Base-by-base conservation (phyloP, 2,888 invertebrate species). In the Antheraea assamensis region DNA sequence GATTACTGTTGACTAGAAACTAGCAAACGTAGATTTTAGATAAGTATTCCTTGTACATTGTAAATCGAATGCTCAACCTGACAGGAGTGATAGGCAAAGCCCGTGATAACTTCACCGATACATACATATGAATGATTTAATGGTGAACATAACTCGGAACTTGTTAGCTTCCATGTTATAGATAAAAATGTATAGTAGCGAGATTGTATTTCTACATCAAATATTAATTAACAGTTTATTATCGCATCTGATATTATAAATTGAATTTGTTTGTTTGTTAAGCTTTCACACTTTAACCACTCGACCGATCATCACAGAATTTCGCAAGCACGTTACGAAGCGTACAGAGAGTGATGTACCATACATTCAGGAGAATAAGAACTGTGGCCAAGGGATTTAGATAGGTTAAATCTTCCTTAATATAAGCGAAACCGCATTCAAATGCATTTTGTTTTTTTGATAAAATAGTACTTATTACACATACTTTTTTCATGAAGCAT, bases 1-100 rank as follows among this genome's bases (percentile, higher is more conserved):
- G 61, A 64, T 64, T 64, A 64, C 61, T 64, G 61, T 64, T 64
- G 27, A 64, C 27, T 30, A 17, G 61, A 64, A 64, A 64, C 61
- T 64, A 30, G 61, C 13, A 64, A 64, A 64, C 30, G 30, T 17
- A 64, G 30, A 64, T 64, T n/a, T 64, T 30, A 64, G 61, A 64
- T 64, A 21, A 64, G 61, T 17, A 64, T 17, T 64, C 30, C 13
- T 17, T 30, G 27, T 27, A 64, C 30, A 64, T 30, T 30, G 30
- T 30, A 64, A 7, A 30, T 15, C 30, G 61, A 64, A 64, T 30
- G 61, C 61, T 64, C 17, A 64, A 21, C 61, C 30, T n/a, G 30
- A 64, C 61, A 30, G 17, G 17, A 64, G 27, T 64, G 61, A 64
- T 64, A 64, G 27, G 27, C 61, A 64, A 17, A 64, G 61, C 4